Evolutionary conservation across 2,888 invertebrate species (phyloP).

Genomic region (Lepetodrilus schrolli): DNA sequence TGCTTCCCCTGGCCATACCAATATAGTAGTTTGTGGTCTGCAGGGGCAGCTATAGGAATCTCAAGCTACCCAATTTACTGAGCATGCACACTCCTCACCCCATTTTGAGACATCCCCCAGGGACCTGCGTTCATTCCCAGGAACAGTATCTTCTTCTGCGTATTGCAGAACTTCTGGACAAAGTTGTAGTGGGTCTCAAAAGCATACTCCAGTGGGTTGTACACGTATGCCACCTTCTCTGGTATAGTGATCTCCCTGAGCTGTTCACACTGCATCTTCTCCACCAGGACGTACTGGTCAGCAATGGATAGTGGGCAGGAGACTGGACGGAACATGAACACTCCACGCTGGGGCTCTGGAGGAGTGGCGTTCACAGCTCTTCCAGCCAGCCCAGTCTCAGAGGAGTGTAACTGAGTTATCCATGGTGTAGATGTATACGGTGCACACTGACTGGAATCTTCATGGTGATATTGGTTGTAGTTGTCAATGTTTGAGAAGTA

Average conservation of each 20-base stretch:
- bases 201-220: constrained; percentile 92
- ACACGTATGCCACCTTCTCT: constrained; percentile 81
- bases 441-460: too few relatives aligned
- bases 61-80: too few relatives aligned
- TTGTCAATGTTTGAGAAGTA: too few relatives aligned
- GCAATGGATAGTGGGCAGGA: constrained; percentile 18
- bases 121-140: constrained; percentile 98
- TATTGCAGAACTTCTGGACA: constrained; percentile 81
- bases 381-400: not conserved
- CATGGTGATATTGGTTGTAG: too few relatives aligned
- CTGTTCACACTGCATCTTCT: constrained; percentile 65
- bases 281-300: constrained; percentile 60
- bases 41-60: too few relatives aligned
- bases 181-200: constrained; percentile 85
- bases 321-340: not conserved
- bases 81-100: constrained; percentile 79
- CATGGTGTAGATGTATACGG: too few relatives aligned
- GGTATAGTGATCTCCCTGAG: constrained; percentile 78
- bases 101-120: constrained; percentile 96
- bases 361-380: not conserved
- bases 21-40: too few relatives aligned
- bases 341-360: not conserved
- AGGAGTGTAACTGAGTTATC: too few relatives aligned
- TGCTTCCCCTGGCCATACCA: too few relatives aligned
- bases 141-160: constrained; percentile 84